phyloP scores from a whole-genome alignment of 2,888 invertebrate species.

The Cyaniris semiargus region DNA sequence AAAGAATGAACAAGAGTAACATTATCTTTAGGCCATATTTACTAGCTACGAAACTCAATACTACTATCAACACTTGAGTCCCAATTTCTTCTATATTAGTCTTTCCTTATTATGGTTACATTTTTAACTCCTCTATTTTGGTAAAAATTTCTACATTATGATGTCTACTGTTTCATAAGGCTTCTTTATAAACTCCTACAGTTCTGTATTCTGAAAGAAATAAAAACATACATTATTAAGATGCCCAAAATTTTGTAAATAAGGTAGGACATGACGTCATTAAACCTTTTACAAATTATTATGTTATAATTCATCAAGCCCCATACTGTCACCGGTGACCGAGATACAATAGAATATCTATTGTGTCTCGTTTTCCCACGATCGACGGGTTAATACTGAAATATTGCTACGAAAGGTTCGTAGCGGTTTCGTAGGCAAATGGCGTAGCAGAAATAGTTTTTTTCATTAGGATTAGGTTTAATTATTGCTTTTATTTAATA shows the following conservation, averaged over 20 bases:
- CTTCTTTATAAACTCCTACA: conserved; percentile 80
- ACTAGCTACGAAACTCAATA: conserved; percentile 27
- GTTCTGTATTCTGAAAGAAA: conserved; percentile 61
- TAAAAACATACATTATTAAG: background rate
- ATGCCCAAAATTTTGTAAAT: background rate
- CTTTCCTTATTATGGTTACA: conserved; percentile 57
- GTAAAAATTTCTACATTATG: conserved; percentile 73
- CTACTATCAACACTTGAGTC: conserved; percentile 64
- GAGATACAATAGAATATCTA: too few relatives aligned
- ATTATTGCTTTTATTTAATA: too few relatives aligned
- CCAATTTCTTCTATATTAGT: conserved; percentile 67
- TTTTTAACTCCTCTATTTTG: conserved; percentile 66
- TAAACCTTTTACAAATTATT: too few relatives aligned
- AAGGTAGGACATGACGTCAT: background rate
- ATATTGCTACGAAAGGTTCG: background rate
- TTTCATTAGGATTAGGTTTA: too few relatives aligned
- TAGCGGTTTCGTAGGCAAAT: background rate
- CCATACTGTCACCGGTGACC: too few relatives aligned
- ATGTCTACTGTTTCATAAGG: conserved; percentile 77
- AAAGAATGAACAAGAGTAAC: background rate
- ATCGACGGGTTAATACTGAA: too few relatives aligned
- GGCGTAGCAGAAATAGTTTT: background rate
- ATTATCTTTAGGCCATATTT: conserved; percentile 24
- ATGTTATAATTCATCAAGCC: too few relatives aligned
- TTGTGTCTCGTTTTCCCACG: too few relatives aligned